A percentile compares a stretch with the other conserved stretches of the same genome.
Conservation (phyloP, 2,888 invertebrate genomes). For the Ethmia dodecea region DNA sequence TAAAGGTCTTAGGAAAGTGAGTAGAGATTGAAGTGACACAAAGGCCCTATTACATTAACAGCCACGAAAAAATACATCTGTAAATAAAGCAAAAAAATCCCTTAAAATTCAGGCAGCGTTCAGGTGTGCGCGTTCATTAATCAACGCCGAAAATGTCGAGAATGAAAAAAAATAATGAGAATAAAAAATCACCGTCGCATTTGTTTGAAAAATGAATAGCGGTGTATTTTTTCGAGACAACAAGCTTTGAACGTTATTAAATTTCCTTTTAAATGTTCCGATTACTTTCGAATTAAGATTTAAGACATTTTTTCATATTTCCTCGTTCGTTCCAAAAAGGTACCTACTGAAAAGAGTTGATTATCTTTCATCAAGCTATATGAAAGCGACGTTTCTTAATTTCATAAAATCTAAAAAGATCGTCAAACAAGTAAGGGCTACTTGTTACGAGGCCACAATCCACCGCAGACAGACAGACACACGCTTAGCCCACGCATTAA, state of each 20-base stretch:
- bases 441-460: no score
- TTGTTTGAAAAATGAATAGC: constrained; percentile 13
- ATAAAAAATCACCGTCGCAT: constrained; percentile 16
- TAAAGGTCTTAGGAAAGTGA: background rate
- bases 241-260: constrained; percentile 6
- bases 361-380: no score
- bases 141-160: constrained; percentile 27
- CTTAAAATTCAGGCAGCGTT: background rate
- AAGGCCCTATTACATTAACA: background rate
- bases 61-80: background rate
- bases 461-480: no score
- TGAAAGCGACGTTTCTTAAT: no score
- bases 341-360: no score
- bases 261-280: constrained; percentile 3
- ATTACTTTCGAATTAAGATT: background rate
- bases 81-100: background rate
- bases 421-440: no score
- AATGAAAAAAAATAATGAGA: constrained; percentile 24
- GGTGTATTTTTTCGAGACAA: constrained; percentile 9
- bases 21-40: background rate
- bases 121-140: constrained; percentile 27
- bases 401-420: no score
- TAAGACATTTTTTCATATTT: background rate
- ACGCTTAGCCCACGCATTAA: no score
- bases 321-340: no score